Evolutionary conservation across 92 coral and sea anemone genomes (phyloP).

Genomic region (Paramuricea clavata): DNA sequence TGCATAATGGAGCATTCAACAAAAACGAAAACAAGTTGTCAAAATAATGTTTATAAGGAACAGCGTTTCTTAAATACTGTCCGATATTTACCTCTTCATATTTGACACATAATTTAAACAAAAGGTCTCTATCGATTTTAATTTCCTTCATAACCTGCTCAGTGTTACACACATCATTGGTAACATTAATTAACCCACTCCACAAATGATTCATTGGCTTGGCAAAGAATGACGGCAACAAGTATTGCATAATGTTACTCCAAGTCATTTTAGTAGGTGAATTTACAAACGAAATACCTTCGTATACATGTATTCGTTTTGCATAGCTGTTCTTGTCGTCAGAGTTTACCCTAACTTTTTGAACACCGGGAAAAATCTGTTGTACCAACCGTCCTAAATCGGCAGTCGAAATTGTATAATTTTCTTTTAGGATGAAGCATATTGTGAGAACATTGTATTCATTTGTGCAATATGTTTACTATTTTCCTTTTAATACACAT

Average conservation of each 20-base stretch:
- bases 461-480: background rate
- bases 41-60: background rate
- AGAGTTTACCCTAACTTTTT: background rate
- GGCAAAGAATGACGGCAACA: too few relatives aligned
- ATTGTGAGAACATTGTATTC: conserved; percentile 2
- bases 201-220: background rate
- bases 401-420: background rate
- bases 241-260: too few relatives aligned
- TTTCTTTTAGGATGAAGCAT: conserved; percentile 5
- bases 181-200: background rate
- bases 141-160: background rate
- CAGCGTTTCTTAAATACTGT: background rate
- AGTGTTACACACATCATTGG: too few relatives aligned
- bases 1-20: background rate
- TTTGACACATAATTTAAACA: background rate
- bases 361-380: background rate
- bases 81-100: background rate
- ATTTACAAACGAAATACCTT: background rate
- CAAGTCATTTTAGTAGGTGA: background rate
- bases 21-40: conserved; percentile 11
- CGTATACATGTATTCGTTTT: background rate
- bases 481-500: background rate
- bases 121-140: too few relatives aligned
- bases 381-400: background rate
- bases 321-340: background rate